phyloP scores from a whole-genome alignment of 2,113 vertebrate species.

The Chaetodon trifascialis region DNA sequence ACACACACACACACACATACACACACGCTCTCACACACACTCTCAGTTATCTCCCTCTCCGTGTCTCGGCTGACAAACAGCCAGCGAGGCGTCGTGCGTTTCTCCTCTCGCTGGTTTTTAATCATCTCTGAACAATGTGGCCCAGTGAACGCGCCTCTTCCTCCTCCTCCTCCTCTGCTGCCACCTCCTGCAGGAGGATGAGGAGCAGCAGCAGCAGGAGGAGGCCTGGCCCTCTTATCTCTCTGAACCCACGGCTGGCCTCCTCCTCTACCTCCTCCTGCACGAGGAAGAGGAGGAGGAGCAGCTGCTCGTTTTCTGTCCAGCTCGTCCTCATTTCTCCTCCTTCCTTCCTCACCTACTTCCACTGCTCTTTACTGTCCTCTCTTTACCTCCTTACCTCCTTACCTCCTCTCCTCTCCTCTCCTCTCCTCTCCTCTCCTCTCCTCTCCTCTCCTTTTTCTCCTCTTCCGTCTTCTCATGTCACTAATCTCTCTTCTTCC shows the following conservation, averaged over 20 bases:
- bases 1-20: slow-evolving; percentile 59
- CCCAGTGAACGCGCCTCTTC: slow-evolving; percentile 49
- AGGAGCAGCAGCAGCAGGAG: slow-evolving; percentile 23
- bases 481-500: not conserved
- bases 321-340: too few species aligned
- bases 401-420: not conserved
- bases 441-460: not conserved
- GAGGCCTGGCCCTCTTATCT: slow-evolving; percentile 38
- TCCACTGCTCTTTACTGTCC: too few species aligned
- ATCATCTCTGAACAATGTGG: slow-evolving; percentile 80
- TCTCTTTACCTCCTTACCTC: too few species aligned
- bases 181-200: slow-evolving; percentile 42
- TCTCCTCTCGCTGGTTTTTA: slow-evolving; percentile 80
- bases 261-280: not conserved
- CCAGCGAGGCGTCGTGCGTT: slow-evolving; percentile 71
- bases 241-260: not conserved
- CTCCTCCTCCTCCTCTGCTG: slow-evolving; percentile 23
- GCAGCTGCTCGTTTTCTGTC: not conserved
- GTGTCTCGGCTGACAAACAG: slow-evolving; percentile 80
- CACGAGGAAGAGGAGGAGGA: not conserved
- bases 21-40: slow-evolving; percentile 44
- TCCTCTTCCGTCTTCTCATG: too few species aligned
- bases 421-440: not conserved
- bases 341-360: not conserved
- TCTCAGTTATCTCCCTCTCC: slow-evolving; percentile 71